Base-by-base conservation (phyloP, 2,113 vertebrate genomes). In the Apteryx owenii region DNA sequence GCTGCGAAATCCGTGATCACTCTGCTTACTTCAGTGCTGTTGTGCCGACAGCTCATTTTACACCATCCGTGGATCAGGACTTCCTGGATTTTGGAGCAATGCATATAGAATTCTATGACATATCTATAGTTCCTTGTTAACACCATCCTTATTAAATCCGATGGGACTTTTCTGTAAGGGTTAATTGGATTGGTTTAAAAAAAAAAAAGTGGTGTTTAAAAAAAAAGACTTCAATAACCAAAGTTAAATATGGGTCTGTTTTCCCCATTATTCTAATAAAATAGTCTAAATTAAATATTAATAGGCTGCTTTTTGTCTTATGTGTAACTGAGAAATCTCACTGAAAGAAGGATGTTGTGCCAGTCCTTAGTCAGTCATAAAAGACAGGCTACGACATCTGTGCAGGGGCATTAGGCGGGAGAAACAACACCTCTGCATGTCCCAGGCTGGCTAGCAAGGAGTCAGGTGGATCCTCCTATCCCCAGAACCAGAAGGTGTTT, bases 121-220 rank as follows among this genome's bases (percentile, higher is more conserved):
- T 15, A 26, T 56, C 70, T 91, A 0, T 21, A 73, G 69, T 38
- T 64, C 42, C 68, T 64, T 70, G 70, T 81, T 76, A 82, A 20
- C 46, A 46, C 62, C 50, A 78, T 54, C 40, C 44, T 79, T 40
- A 77, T 51, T 89, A 85, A 89, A 78, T 56, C 0, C 0, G n/a
- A 61, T n/a, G 38, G 16, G 54, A 83, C 64, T 93, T 93, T 90
- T 56, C 48, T 38, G 14, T 61, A 65, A 61, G 56, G 71, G 23
- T 85, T 96, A 90, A 94, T 36, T 88, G 42, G n/a, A 54, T 51
- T 78, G 76, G 31, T 81, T 88, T 26, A 94, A 93, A 91, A 85
- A 18, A 76, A 5, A 36, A 61, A 87, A 94, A 83, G 16, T 58
- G 15, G 12, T 76, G 61, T 87, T 95, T 42, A 61, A 6, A 50